A percentile compares a stretch with the other conserved stretches of the same genome.
Evolutionary conservation across 1,140 invertebrate genomes (phyloP).

Genomic region (Caenorhabditis tropicalis): DNA sequence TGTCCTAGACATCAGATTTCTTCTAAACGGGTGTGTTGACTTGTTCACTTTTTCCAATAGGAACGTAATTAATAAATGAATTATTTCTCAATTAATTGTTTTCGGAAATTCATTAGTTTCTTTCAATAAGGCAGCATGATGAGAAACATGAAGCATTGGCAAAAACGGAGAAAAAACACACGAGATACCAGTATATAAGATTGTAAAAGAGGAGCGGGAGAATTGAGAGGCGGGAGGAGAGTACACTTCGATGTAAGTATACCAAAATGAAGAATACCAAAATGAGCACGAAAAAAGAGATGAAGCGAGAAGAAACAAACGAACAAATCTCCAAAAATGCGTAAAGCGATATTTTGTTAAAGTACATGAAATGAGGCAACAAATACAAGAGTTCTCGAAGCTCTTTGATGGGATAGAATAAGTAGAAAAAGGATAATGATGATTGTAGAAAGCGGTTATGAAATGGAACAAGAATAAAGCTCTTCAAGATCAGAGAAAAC

Average conservation of each 20-base stretch:
- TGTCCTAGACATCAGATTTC: too few relatives aligned
- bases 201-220: background rate
- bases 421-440: background rate
- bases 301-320: too few relatives aligned
- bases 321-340: background rate
- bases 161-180: background rate
- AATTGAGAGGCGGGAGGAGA: background rate
- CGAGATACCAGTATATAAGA: constrained; percentile 10
- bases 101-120: background rate
- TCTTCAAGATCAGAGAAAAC: constrained; percentile 14
- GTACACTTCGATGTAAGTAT: constrained; percentile 26
- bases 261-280: background rate
- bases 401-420: too few relatives aligned
- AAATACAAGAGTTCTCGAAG: background rate
- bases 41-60: constrained; percentile 15
- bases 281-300: background rate
- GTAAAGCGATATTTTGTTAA: constrained; percentile 41
- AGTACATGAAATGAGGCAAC: background rate
- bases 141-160: background rate
- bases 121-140: background rate
- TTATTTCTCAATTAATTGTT: too few relatives aligned
- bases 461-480: constrained; percentile 40
- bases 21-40: background rate
- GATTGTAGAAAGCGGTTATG: constrained; percentile 4
- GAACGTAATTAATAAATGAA: background rate